These are phyloP conservation scores for Margaritifera margaritifera DNA, from an alignment of 2,888 invertebrate species.

Conservation along the genomic window DNA sequence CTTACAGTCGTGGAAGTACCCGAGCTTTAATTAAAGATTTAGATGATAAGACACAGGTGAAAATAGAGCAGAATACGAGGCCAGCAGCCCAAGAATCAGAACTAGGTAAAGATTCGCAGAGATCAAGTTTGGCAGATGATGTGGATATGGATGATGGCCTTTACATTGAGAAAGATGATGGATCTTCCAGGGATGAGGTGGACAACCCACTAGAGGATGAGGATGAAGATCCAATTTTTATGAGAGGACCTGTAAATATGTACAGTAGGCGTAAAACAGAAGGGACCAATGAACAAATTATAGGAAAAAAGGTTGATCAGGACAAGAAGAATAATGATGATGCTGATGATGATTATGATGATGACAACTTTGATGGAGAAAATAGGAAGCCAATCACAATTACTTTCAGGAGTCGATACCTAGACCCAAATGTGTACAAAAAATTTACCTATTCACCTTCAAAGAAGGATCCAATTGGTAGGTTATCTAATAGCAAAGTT, in stretches of 20 bases:
- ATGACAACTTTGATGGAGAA: conserved; percentile 20
- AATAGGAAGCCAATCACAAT: conserved; percentile 36
- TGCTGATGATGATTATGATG: conserved; percentile 11
- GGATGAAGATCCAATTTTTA: conserved; percentile 27
- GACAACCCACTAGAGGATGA: conserved; percentile 13
- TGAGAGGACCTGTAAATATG: conserved; percentile 6
- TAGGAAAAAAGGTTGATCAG: conserved; percentile 10
- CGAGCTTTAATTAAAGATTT: conserved; percentile 21
- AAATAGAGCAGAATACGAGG: conserved; percentile 13
- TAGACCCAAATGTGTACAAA: conserved; percentile 50
- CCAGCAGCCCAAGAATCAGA: conserved; percentile 12
- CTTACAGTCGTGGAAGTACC: conserved; percentile 38
- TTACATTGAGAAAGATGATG: conserved; percentile 40
- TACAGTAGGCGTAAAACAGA: not conserved
- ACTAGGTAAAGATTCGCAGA: conserved; percentile 19
- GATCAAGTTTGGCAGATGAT: not conserved
- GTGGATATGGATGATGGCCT: conserved; percentile 31
- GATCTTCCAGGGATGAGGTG: conserved; percentile 20
- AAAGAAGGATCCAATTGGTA: conserved; percentile 47
- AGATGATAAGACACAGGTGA: conserved; percentile 11
- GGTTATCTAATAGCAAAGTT: conserved; percentile 52
- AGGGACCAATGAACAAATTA: not conserved
- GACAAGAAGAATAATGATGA: conserved; percentile 18
- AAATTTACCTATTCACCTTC: conserved; percentile 43
- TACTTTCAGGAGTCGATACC: conserved; percentile 45